phyloP scores from a whole-genome alignment of 2,888 invertebrate species.

The Folsomia candida region DNA sequence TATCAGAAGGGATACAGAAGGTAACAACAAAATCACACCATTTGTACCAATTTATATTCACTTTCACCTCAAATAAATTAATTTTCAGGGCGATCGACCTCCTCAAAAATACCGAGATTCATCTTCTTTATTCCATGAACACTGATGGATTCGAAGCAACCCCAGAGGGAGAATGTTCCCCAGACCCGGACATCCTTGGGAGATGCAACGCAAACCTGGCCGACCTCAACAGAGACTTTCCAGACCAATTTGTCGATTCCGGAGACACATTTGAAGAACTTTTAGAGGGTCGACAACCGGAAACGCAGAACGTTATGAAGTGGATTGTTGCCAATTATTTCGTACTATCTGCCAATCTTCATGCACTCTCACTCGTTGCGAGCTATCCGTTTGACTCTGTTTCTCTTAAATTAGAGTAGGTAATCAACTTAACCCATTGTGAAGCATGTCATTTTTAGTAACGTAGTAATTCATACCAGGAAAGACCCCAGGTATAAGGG shows the following conservation, averaged over 20 bases:
- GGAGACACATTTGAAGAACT: slow-evolving; percentile 39
- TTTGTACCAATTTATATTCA: no score
- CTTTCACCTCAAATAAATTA: neutral
- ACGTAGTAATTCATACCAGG: neutral
- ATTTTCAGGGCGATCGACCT: slow-evolving; percentile 64
- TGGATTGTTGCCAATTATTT: slow-evolving; percentile 86
- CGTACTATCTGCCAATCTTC: slow-evolving; percentile 88
- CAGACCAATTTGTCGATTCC: slow-evolving; percentile 72
- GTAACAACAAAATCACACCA: no score
- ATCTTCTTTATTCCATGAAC: slow-evolving; percentile 94
- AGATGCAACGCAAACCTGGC: slow-evolving; percentile 75
- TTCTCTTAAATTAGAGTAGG: slow-evolving; percentile 11
- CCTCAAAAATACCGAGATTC: slow-evolving; percentile 84
- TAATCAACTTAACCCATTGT: neutral
- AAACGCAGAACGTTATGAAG: slow-evolving; percentile 81
- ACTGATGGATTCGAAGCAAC: slow-evolving; percentile 92
- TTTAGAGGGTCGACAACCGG: slow-evolving; percentile 71
- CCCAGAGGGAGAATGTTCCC: slow-evolving; percentile 77
- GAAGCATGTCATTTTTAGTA: no score
- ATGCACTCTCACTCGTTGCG: slow-evolving; percentile 95
- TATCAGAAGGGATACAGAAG: slow-evolving; percentile 22
- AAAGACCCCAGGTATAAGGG: slow-evolving; percentile 15
- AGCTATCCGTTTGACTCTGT: slow-evolving; percentile 86
- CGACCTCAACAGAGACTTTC: slow-evolving; percentile 89
- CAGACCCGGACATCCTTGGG: slow-evolving; percentile 65